Evolutionary conservation across 1,140 invertebrate genomes (phyloP), one percentile per base, ranked within the genome.

Genomic region (Drosophila parabipectinata): DNA sequence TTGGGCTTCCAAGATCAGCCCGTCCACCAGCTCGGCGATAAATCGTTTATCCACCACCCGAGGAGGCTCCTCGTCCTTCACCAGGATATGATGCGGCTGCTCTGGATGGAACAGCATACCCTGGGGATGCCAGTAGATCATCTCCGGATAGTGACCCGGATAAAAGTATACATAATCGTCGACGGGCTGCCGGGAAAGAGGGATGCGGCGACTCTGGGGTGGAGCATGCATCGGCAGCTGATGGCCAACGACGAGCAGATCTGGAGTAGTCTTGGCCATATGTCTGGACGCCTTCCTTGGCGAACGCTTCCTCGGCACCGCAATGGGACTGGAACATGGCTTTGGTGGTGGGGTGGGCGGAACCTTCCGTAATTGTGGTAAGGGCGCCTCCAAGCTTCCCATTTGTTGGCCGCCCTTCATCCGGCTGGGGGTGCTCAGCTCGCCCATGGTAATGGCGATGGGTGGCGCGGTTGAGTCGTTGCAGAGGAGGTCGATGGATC

Each of bases 241-340:
- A 18, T 44, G 61, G 4, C 61, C 69, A 5, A 66, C 69, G 10
- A 72, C 61, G 21, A 72, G 32, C 26, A 72, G 47, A 5, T 68
- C 56, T 44, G 41, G 12, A 59, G 15, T 0, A 39, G 60, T 12
- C 5, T 7, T 15, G n/a, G 14, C 7, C 9, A 10, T 5, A 3
- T 21, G 9, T 30, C 10, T 44, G 8, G n/a, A 14, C 21, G 2
- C 12, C 21, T 26, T 21, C 34, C 48, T 44, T 4, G 10, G 41
- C 48, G 24, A 4, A 1, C 15, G 51, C 39, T 14, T 30, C 24
- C 28, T 26, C n/a, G 7, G 2, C 10, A 21, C 44, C 8, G 15
- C 6, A 21, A 45, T 18, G 15, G 32, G 32, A 32, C 32, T 32
- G 9, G 32, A 7, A 10, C 9, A 15, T 9, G 44, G 44, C 41